Base-by-base conservation (phyloP, 1,140 invertebrate genomes). In the Drosophila jambulina region DNA sequence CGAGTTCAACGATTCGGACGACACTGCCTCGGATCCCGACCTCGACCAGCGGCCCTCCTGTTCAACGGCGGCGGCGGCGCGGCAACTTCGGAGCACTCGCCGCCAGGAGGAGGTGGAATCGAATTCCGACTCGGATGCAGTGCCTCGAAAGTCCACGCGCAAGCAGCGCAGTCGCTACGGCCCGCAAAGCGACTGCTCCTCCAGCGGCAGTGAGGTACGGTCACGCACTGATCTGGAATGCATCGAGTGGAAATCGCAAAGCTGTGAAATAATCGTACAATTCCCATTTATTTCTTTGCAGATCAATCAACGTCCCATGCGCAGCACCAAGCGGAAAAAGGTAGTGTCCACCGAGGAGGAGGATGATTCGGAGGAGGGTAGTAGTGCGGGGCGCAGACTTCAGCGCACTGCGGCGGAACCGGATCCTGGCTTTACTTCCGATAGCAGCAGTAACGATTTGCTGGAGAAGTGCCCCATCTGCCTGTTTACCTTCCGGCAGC, bases 381-480 rank as follows among this genome's bases (percentile, higher is more conserved):
- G 13, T 15, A 21, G 12, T 0, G 27, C 36, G 1, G 21, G 36
- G 5, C 34, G 5, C 7, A 51, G 36, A 42, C 27, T 53, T 2
- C 46, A 69, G 17, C 49, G 48, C 58, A 15, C 38, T 49, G 4
- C 56, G 19, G 42, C 29, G 56, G 79, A 60, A 13, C 23, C 65
- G 38, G 77, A 75, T 77, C 75, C 53, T 75, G 94, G 94, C 27
- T 94, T 94, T 62, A 87, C 93, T 61, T 95, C 95, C 0, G 95
- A 95, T 68, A 95, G 94, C 46, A 96, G 96, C 57, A 94, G 92
- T 29, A 95, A 94, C 72, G 96, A 96, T 75, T 95, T 95, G 29
- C 94, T 96, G 59, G 96, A 97, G 77, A 96, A 96, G 80, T 98
- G 97, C 93, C 96, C 97, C 2, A 98, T 98, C 85, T 98, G 97